Evolutionary conservation across 2,113 vertebrate genomes (phyloP).

Genomic region (Leptobrachium ailaonicum): DNA sequence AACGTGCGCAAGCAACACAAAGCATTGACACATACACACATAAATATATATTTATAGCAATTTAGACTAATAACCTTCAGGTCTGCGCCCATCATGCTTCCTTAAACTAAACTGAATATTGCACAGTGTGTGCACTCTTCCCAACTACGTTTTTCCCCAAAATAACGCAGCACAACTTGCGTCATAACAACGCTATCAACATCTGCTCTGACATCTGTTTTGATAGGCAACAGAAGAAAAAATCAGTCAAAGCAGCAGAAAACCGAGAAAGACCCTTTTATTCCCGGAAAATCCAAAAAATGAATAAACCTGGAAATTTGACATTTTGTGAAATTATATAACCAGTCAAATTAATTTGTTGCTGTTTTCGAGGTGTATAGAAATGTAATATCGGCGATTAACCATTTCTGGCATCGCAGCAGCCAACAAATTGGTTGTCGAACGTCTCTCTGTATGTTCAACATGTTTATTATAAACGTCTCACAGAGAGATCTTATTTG

Average conservation of each 20-base stretch:
- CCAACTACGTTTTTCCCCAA: conserved; percentile 4
- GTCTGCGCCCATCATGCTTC: not conserved
- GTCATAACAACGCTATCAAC: conserved; percentile 27
- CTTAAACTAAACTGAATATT: not conserved
- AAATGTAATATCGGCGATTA: not conserved
- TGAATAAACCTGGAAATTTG: not conserved
- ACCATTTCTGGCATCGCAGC: not conserved
- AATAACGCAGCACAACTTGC: conserved; percentile 27
- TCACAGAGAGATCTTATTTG: not conserved
- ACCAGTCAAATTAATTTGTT: not conserved
- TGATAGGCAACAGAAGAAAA: conserved; percentile 5
- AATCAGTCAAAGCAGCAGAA: conserved; percentile 17
- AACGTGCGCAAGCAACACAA: too few species aligned
- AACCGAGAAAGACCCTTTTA: not conserved
- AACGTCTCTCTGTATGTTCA: not conserved
- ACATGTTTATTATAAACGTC: not conserved
- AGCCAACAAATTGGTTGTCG: not conserved
- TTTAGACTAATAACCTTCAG: not conserved
- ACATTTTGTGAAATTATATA: not conserved
- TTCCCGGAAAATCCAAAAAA: not conserved
- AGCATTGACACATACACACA: too few species aligned
- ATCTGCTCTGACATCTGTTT: conserved; percentile 43
- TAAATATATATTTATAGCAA: conserved; percentile 1
- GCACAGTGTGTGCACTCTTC: conserved; percentile 13
- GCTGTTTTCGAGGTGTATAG: not conserved